Evolutionary conservation across 1,140 invertebrate species (phyloP).

Genomic region (Glossosoma conforme): DNA sequence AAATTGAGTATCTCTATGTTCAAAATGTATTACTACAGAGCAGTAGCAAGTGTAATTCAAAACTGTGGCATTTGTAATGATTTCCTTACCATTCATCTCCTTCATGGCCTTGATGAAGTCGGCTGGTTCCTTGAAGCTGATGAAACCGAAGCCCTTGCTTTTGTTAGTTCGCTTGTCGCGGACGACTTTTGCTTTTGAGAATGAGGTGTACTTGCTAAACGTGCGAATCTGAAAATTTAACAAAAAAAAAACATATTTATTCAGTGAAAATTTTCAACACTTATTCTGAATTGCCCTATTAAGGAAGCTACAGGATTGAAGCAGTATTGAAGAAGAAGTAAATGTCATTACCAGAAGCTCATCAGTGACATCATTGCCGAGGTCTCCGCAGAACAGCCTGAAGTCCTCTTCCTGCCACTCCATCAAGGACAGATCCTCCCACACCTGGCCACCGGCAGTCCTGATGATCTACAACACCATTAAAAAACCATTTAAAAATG

Average conservation of each 20-base stretch:
- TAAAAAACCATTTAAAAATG: too few species aligned
- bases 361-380: conserved; percentile 98
- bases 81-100: conserved; percentile 93
- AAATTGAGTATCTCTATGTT: too few species aligned
- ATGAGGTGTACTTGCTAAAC: conserved; percentile 94
- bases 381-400: conserved; percentile 96
- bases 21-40: too few species aligned
- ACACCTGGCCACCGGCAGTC: conserved; percentile 86
- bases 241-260: background rate
- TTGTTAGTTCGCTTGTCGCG: conserved; percentile 96
- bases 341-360: conserved; percentile 85
- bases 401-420: conserved; percentile 98
- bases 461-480: conserved; percentile 62
- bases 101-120: conserved; percentile 98
- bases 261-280: too few species aligned
- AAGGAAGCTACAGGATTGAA: too few species aligned
- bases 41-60: too few species aligned
- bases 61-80: too few species aligned
- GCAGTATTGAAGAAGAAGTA: conserved; percentile 5
- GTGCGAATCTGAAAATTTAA: conserved; percentile 59
- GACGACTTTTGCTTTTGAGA: conserved; percentile 91
- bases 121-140: conserved; percentile 95
- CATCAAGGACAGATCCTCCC: conserved; percentile 87
- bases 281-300: too few species aligned
- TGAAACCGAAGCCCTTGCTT: conserved; percentile 98